Evolutionary conservation across 2,888 invertebrate genomes (phyloP).

Genomic region (Diarsia rubi): DNA sequence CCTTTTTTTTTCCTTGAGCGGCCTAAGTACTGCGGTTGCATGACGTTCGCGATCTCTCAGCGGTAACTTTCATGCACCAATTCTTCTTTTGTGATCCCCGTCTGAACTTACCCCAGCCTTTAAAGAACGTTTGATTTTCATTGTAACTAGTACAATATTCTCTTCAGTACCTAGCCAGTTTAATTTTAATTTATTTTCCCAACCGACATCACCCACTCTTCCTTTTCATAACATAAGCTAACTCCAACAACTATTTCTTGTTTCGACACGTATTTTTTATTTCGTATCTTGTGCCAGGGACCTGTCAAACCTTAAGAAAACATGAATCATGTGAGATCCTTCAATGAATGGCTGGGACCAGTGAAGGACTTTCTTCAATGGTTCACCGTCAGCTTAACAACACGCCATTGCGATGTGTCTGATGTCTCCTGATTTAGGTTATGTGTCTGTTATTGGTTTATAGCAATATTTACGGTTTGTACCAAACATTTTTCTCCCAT

Average conservation of each 20-base stretch:
- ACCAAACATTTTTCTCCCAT: not conserved
- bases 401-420: not conserved
- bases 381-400: slow-evolving; percentile 9
- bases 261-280: slow-evolving; percentile 32
- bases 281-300: slow-evolving; percentile 16
- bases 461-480: not conserved
- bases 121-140: not conserved
- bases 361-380: slow-evolving; percentile 21
- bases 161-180: not conserved
- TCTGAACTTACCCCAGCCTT: not conserved
- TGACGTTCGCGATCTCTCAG: not conserved
- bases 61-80: not conserved
- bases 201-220: not conserved
- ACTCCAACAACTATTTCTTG: slow-evolving; percentile 5
- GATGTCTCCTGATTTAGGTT: not conserved
- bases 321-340: slow-evolving; percentile 31
- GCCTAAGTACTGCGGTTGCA: not conserved
- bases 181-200: not conserved
- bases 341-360: slow-evolving; percentile 15
- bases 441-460: slow-evolving; percentile 1
- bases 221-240: slow-evolving; percentile 3
- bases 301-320: slow-evolving; percentile 1
- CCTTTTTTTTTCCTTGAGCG: too few species aligned
- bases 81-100: not conserved
- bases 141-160: not conserved